A percentile compares a stretch with the other conserved stretches of the same genome.
phyloP scores from a whole-genome alignment of 1,140 invertebrate species.

The Popillia japonica region DNA sequence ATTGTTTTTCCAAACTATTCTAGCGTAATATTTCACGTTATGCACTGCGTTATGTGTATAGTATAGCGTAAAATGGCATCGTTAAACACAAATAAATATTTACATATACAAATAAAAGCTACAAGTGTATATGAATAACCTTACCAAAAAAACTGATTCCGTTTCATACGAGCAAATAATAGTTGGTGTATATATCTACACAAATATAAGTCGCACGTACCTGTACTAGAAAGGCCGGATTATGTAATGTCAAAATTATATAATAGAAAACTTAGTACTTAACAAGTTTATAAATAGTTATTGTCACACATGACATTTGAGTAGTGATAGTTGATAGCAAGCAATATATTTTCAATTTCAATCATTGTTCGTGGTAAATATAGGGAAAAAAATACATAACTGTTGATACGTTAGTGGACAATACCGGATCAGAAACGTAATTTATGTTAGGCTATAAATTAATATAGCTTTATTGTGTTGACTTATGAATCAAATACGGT shows the following conservation, averaged over 20 bases:
- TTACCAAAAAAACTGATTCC: neutral
- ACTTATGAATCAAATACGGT: too few species aligned
- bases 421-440: neutral
- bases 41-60: neutral
- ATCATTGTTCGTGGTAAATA: neutral
- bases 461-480: too few species aligned
- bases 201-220: neutral
- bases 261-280: conserved; percentile 4
- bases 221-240: neutral
- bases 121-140: neutral
- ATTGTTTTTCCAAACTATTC: neutral
- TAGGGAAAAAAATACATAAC: neutral
- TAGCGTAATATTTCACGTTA: neutral
- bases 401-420: neutral
- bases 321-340: neutral
- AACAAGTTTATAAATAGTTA: conserved; percentile 1
- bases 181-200: too few species aligned
- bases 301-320: conserved; percentile 1
- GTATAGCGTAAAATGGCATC: neutral
- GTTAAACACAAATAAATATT: neutral
- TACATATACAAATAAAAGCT: neutral
- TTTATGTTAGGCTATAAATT: too few species aligned
- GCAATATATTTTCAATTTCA: neutral
- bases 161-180: neutral
- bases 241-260: neutral